Conservation (phyloP, 2,113 vertebrate species). For the Cairina moschata region DNA sequence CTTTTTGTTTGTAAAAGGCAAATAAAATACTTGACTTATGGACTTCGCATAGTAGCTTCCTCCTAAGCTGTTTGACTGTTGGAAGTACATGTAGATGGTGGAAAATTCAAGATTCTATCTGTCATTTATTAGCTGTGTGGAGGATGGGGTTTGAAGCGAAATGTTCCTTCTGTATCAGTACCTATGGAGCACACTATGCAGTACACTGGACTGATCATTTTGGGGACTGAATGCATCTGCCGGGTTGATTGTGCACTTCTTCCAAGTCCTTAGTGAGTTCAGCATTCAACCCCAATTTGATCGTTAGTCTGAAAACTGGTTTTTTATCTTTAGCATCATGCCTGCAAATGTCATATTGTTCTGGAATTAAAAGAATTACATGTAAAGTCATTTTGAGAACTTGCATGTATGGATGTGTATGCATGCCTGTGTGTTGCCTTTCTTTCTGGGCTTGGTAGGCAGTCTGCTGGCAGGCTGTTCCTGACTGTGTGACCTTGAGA, state of each 20-base stretch:
- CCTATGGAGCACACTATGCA: neutral
- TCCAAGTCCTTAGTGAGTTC: neutral
- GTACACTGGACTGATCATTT: neutral
- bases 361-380: neutral
- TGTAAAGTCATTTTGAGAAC: neutral
- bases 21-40: neutral
- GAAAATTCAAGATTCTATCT: neutral
- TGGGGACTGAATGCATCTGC: neutral
- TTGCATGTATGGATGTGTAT: neutral
- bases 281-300: neutral
- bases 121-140: neutral
- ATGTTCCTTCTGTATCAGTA: neutral
- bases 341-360: neutral
- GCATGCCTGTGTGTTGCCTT: neutral
- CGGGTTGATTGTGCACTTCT: neutral
- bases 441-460: neutral
- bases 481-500: neutral
- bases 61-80: neutral
- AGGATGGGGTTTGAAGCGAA: neutral
- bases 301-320: neutral
- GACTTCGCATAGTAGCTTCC: neutral
- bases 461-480: neutral
- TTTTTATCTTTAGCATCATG: neutral
- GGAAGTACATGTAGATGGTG: neutral
- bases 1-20: neutral